Conservation (phyloP, 2,888 invertebrate species). For the Aplocera efformata region DNA sequence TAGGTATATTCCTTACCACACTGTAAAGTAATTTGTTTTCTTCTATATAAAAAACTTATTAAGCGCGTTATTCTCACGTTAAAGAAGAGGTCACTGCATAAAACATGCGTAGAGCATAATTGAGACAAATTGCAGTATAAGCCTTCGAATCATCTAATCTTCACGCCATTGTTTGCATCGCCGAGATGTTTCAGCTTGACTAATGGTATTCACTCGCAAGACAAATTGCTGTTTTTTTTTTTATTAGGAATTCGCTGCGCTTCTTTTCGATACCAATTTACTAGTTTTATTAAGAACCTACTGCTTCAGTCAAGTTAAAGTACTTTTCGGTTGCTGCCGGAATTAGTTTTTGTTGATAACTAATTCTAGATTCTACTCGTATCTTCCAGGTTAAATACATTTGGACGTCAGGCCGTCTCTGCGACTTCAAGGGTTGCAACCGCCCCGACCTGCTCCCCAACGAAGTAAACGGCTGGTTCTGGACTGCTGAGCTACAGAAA, state of each 20-base stretch:
- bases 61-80: constrained; percentile 45
- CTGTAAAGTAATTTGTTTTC: too few relatives aligned
- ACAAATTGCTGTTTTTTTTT: too few relatives aligned
- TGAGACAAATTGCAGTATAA: constrained; percentile 44
- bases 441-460: constrained; percentile 91
- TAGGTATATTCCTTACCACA: too few relatives aligned
- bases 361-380: too few relatives aligned
- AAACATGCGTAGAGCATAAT: constrained; percentile 32
- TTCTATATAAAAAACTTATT: too few relatives aligned
- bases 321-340: too few relatives aligned
- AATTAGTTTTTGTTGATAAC: too few relatives aligned
- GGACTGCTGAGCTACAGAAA: constrained; percentile 93
- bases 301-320: too few relatives aligned
- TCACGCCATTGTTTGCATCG: constrained; percentile 38
- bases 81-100: constrained; percentile 32
- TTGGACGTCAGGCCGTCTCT: constrained; percentile 94
- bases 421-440: constrained; percentile 95
- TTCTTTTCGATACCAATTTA: too few relatives aligned
- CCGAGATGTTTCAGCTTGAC: constrained; percentile 35
- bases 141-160: constrained; percentile 31
- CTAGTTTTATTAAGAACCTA: too few relatives aligned
- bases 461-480: constrained; percentile 93
- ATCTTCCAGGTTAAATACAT: constrained; percentile 88
- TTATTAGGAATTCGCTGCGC: too few relatives aligned
- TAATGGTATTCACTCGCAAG: constrained; percentile 31